These are phyloP conservation scores for Muscicapa comitata DNA, from an alignment of 2,797 vertebrate genomes.

Conservation along the genomic window DNA sequence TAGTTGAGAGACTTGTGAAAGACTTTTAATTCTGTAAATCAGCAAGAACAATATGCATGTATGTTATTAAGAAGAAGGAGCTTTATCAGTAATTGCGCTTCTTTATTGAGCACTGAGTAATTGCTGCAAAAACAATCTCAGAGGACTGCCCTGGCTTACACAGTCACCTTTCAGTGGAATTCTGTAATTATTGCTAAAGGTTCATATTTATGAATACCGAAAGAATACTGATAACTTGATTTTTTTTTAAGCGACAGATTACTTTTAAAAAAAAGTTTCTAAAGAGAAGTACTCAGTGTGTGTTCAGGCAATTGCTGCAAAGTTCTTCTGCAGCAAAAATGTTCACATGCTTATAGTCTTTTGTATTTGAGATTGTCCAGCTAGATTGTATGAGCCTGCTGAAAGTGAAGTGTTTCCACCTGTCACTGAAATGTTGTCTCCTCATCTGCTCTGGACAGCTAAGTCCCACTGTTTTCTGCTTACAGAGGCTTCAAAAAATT, in stretches of 20 bases:
- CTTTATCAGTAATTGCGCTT: neutral
- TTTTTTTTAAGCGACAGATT: neutral
- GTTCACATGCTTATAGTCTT: neutral
- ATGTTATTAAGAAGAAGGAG: neutral
- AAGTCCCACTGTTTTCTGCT: neutral
- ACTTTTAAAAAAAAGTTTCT: neutral
- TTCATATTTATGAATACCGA: neutral
- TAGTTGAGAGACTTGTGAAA: neutral
- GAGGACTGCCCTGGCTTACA: neutral
- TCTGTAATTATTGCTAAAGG: neutral
- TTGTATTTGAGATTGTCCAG: neutral
- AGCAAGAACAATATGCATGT: neutral
- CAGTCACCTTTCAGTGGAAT: neutral
- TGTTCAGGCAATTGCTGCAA: neutral
- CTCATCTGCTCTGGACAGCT: neutral
- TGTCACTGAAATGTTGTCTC: neutral
- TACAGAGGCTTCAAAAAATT: neutral
- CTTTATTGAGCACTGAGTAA: neutral
- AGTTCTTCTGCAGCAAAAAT: neutral
- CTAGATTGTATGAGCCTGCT: neutral
- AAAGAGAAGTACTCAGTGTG: neutral
- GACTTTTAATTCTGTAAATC: neutral
- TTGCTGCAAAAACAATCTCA: neutral
- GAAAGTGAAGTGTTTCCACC: neutral
- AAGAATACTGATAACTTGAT: neutral